phyloP scores from a whole-genome alignment of 2,797 vertebrate species.

The Sebastes trivittatus region DNA sequence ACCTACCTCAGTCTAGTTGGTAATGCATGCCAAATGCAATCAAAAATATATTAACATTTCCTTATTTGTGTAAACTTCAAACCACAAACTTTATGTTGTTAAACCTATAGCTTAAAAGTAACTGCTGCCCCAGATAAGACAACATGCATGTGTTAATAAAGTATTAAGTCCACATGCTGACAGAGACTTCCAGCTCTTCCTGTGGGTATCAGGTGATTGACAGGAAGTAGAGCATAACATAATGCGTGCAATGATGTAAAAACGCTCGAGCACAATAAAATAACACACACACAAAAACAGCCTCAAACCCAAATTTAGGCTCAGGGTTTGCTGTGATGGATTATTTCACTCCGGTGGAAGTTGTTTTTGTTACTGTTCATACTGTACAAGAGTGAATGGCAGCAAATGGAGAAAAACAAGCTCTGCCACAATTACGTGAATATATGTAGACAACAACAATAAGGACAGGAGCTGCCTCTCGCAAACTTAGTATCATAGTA shows the following conservation, averaged over 20 bases:
- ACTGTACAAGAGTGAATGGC: slow-evolving; percentile 13
- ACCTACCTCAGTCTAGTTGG: neutral
- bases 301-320: slow-evolving; percentile 32
- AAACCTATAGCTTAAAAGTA: neutral
- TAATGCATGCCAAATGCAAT: neutral
- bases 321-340: slow-evolving; percentile 20
- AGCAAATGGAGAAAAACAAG: slow-evolving; percentile 23
- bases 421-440: slow-evolving; percentile 5
- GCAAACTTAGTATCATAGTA: neutral
- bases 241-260: slow-evolving; percentile 23
- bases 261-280: slow-evolving; percentile 18
- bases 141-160: slow-evolving; percentile 3
- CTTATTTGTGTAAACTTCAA: neutral
- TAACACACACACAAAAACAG: neutral
- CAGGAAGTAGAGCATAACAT: slow-evolving; percentile 50
- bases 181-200: slow-evolving; percentile 12
- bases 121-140: slow-evolving; percentile 16
- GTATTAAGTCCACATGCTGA: slow-evolving; percentile 2
- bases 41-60: neutral
- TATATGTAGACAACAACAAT: neutral
- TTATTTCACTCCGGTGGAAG: slow-evolving; percentile 17
- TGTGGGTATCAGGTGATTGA: slow-evolving; percentile 59
- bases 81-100: neutral
- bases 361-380: slow-evolving; percentile 20
- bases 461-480: neutral